phyloP scores from a whole-genome alignment of 2,888 invertebrate genomes.

The Microctonus hyperodae region DNA sequence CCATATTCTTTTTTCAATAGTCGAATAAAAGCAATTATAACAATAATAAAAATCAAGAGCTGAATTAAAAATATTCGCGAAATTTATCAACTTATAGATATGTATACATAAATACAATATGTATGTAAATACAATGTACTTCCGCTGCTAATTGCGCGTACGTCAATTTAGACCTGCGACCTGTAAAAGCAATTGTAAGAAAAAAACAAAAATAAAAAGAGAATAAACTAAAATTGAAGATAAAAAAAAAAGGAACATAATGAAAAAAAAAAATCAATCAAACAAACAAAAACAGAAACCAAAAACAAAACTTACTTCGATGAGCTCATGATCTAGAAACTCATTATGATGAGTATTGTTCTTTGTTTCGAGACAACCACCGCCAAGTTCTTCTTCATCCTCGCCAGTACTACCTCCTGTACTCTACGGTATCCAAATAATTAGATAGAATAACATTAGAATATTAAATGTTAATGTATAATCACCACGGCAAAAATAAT shows the following conservation, averaged over 20 bases:
- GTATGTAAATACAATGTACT: background rate
- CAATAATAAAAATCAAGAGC: too few species aligned
- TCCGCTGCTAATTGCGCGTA: constrained; percentile 1
- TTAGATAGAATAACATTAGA: constrained; percentile 38
- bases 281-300: constrained; percentile 17
- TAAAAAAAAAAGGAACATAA: background rate
- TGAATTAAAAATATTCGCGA: background rate
- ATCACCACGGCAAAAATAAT: background rate
- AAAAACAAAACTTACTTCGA: constrained; percentile 51
- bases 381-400: constrained; percentile 64
- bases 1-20: background rate
- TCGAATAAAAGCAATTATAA: background rate
- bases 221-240: background rate
- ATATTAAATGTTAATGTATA: constrained; percentile 16
- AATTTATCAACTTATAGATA: background rate
- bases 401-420: constrained; percentile 69
- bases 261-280: background rate
- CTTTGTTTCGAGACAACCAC: constrained; percentile 63
- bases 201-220: background rate
- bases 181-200: background rate
- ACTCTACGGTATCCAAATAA: constrained; percentile 61
- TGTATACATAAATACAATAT: background rate
- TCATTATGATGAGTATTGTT: constrained; percentile 66
- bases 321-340: constrained; percentile 57
- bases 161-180: background rate